Base-by-base conservation (phyloP, 2,113 vertebrate species). In the Nerophis lumbriciformis region DNA sequence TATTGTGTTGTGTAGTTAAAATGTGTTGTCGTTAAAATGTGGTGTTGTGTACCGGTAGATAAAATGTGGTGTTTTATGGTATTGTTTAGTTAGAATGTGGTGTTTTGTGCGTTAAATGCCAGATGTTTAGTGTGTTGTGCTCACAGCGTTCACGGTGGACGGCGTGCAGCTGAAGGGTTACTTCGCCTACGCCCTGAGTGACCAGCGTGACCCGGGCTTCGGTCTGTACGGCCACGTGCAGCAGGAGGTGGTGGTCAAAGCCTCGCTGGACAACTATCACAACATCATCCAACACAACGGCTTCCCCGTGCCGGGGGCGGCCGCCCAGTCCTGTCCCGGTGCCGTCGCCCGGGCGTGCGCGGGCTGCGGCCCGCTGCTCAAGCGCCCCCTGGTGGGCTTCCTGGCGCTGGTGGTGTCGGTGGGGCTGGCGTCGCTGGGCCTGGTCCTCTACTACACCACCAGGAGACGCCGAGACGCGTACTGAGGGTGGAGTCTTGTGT, bases 81-180 rank as follows among this genome's bases (percentile, higher is more conserved):
- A 2, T 28, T 28, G 28, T 28, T 0, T 28, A 28, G 3, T 28
- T 28, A 28, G 3, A 28, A 28, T 28, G 28, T 51, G n/a, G 15
- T 51, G 49, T 21, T 16, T 16, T 16, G 28, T n/a, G n/a, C n/a
- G n/a, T 51, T 2, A 50, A 15, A 14, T 51, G 15, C 14, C 8
- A 51, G n/a, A 51, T 15, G 8, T 39, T 35, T 3, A 2, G 28
- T 28, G 28, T 28, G 13, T 52, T 28, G n/a, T 50, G 6, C 36
- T 48, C 66, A 5, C 79, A 98, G 95, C 95, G 12, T 88, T 90
- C 53, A 53, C 76, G 14, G 77, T 98, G 86, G 96, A 99, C 63
- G 92, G 91, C 0, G 84, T 99, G 37, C 94, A 97, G 79, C 86
- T 99, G 49, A 89, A 89, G 69, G 97, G 96, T n/a, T 98, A 98